Conservation (phyloP, 2,113 vertebrate genomes). For the Grus americana region DNA sequence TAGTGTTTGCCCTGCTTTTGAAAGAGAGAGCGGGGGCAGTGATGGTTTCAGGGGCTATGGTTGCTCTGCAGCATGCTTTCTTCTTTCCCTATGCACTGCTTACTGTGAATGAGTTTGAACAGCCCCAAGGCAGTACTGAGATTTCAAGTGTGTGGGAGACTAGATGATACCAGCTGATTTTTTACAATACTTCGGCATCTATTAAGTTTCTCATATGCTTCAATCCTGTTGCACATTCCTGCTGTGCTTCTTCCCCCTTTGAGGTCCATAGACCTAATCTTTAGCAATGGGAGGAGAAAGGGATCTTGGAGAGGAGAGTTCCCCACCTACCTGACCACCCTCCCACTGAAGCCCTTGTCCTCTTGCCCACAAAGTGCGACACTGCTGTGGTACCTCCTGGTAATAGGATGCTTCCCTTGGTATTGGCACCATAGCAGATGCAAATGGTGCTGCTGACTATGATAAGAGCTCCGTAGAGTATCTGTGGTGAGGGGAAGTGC, state of each 20-base stretch:
- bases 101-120: background rate
- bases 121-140: background rate
- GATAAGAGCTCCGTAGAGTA: background rate
- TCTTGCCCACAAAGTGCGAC: background rate
- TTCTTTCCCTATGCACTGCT: background rate
- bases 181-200: background rate
- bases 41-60: background rate
- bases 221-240: background rate
- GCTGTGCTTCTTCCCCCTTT: background rate
- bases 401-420: background rate
- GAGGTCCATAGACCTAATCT: background rate
- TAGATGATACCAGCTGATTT: background rate
- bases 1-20: background rate
- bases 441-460: background rate
- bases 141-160: background rate
- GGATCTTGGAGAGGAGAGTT: background rate
- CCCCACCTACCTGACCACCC: background rate
- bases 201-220: background rate
- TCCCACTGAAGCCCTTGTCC: background rate
- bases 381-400: background rate
- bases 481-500: background rate
- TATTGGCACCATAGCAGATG: background rate
- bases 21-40: background rate
- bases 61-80: background rate
- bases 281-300: background rate